Conservation (phyloP, 64 coral and sea anemone genomes). For the Astreopora myriophthalma region DNA sequence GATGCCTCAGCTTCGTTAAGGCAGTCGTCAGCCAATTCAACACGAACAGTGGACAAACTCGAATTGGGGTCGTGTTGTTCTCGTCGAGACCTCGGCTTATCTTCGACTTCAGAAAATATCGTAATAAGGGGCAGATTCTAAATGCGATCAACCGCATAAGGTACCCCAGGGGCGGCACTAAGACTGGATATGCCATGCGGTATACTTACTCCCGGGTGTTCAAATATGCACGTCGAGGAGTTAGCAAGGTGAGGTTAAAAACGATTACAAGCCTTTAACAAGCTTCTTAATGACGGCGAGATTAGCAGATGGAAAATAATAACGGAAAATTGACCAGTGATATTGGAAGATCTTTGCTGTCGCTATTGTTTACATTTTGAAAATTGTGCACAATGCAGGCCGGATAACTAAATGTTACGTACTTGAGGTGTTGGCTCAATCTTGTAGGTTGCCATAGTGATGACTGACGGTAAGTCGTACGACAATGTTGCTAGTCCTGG, state of each 20-base stretch:
- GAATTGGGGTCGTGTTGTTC: conserved; percentile 58
- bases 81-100: conserved; percentile 14
- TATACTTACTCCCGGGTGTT: conserved; percentile 28
- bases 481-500: conserved; percentile 1
- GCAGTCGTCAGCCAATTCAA: conserved; percentile 19
- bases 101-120: conserved; percentile 54
- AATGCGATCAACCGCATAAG: conserved; percentile 18
- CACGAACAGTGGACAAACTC: conserved; percentile 28
- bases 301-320: too few species aligned
- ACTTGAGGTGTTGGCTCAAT: not conserved
- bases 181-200: conserved; percentile 23
- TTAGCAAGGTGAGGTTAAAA: not conserved
- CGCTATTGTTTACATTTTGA: too few species aligned
- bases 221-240: not conserved
- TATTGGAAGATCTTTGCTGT: too few species aligned
- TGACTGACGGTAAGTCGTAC: conserved; percentile 62
- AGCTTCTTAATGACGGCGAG: too few species aligned
- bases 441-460: conserved; percentile 33
- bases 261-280: too few species aligned
- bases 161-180: conserved; percentile 68
- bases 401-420: too few species aligned
- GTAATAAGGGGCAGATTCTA: not conserved
- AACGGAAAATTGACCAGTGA: too few species aligned
- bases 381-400: too few species aligned
- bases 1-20: conserved; percentile 45